Evolutionary conservation across 2,888 invertebrate species (phyloP).

Genomic region (Monopis laevigella): DNA sequence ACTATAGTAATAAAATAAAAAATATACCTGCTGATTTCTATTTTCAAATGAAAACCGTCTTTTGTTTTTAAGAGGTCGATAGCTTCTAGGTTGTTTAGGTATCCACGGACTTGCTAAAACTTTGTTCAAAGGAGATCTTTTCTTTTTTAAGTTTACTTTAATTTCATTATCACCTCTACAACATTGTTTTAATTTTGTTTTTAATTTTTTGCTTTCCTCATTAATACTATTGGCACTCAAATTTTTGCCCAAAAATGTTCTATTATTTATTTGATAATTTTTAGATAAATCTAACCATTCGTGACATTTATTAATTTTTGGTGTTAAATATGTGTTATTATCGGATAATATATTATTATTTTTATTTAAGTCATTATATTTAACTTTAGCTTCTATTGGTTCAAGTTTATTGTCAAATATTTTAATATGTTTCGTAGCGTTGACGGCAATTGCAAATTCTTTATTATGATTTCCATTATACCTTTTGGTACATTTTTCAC

Average conservation of each 20-base stretch:
- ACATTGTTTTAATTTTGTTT: slow-evolving; percentile 9
- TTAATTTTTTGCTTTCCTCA: neutral
- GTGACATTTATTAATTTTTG: too few relatives aligned
- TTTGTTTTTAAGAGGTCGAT: slow-evolving; percentile 28
- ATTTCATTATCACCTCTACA: slow-evolving; percentile 7
- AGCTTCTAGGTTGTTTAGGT: slow-evolving; percentile 43
- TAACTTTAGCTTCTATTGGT: too few relatives aligned
- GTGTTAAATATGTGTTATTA: too few relatives aligned
- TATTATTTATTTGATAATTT: neutral
- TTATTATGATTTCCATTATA: too few relatives aligned
- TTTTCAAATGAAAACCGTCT: slow-evolving; percentile 1
- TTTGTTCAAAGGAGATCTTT: slow-evolving; percentile 50
- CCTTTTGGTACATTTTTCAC: too few relatives aligned
- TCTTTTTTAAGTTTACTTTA: slow-evolving; percentile 15
- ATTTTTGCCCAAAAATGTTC: neutral
- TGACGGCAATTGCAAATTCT: too few relatives aligned
- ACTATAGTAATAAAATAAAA: neutral
- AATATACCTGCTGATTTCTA: slow-evolving; percentile 2
- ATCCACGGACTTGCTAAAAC: slow-evolving; percentile 69
- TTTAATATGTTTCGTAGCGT: too few relatives aligned
- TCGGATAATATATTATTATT: too few relatives aligned
- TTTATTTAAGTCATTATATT: too few relatives aligned
- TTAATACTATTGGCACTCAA: neutral
- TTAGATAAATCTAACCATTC: slow-evolving; percentile 5
- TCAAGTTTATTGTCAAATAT: too few relatives aligned